Evolutionary conservation across 2,113 vertebrate species (phyloP), one percentile per base, ranked within the genome.

Genomic region (Nothobranchius furzeri): DNA sequence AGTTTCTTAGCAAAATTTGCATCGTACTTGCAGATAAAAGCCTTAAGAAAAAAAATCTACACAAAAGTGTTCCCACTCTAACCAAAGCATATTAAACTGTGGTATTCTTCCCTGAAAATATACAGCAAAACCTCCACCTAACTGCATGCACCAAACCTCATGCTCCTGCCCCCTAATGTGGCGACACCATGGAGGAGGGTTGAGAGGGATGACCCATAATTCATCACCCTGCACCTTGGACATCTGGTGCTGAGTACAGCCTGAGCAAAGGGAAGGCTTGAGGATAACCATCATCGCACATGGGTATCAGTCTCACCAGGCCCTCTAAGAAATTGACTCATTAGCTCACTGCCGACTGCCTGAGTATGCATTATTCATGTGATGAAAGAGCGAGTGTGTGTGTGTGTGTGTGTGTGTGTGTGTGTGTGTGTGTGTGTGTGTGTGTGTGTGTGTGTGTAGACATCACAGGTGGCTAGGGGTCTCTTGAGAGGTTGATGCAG

Each of bases 291-390:
- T 87, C 76, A 75, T 70, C 69, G 78, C 14, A 17, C 58, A 70
- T 58, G 70, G 57, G 67, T 75, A 83, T 78, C 81, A 82, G 79
- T 87, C 87, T 90, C 81, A 84, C 70, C 66, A 67, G 81, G 70
- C 81, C 85, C 78, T 75, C 65, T 61, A 76, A 87, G 85, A 87
- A 81, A 80, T 85, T 82, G 84, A 91, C 88, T 86, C 86, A 90
- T 92, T 90, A 91, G 85, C 85, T 85, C 75, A 75, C 73, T 84
- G 82, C 73, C 60, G 78, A 76, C 86, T 81, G 83, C 73, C 76
- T 86, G 80, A 73, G 30, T 46, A 90, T 93, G 86, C 82, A 92
- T 94, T 89, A 93, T 93, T 91, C 89, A 93, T 92, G 64, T 10
- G 49, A 42, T 51, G 68, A 64, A 81, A 78, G 78, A 76, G 87